Evolutionary conservation across 2,888 invertebrate species (phyloP).

Genomic region (Coelogynopora nodosa): DNA sequence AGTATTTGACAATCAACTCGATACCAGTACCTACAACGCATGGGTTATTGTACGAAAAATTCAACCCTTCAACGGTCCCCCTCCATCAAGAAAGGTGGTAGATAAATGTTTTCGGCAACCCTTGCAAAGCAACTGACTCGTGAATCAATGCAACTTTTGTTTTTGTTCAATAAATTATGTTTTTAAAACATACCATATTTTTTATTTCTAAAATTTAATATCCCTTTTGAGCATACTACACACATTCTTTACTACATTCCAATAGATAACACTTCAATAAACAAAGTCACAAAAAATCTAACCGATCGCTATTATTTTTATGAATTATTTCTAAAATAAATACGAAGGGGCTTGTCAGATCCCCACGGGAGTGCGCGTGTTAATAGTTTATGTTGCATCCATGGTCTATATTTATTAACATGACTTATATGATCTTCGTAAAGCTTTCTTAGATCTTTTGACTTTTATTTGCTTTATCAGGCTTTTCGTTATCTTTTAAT

Average conservation of each 20-base stretch:
- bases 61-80: background rate
- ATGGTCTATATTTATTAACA: no score
- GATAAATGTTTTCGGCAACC: background rate
- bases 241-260: background rate
- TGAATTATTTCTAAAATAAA: background rate
- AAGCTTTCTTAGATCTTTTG: no score
- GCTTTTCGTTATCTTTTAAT: no score
- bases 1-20: constrained; percentile 19
- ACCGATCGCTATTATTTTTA: background rate
- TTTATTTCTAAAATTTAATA: background rate
- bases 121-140: background rate
- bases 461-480: no score
- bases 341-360: background rate
- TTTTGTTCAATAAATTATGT: no score
- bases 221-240: background rate
- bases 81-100: background rate
- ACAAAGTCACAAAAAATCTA: background rate
- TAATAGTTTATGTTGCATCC: no score
- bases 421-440: no score
- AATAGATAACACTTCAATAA: background rate
- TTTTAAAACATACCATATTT: background rate
- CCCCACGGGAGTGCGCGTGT: background rate
- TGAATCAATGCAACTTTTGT: background rate
- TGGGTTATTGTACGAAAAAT: background rate
- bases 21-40: background rate